A percentile compares a stretch with the other conserved stretches of the same genome.
Evolutionary conservation across 2,888 invertebrate genomes (phyloP).

Genomic region (Leptogaster cylindrica): DNA sequence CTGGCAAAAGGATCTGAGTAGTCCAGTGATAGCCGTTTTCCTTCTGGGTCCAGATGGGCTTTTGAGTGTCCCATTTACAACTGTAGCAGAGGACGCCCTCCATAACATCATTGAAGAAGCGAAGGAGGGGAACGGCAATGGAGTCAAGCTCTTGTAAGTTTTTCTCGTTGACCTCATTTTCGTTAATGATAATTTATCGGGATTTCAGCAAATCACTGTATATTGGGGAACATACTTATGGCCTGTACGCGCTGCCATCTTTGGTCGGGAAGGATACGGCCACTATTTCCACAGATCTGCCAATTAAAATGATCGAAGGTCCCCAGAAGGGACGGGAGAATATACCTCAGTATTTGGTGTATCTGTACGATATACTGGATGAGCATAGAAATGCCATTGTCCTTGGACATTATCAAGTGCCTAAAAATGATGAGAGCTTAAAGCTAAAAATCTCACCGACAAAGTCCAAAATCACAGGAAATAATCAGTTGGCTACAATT

Average conservation of each 20-base stretch:
- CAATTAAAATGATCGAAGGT: constrained; percentile 77
- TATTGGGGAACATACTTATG: constrained; percentile 84
- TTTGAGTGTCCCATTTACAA: constrained; percentile 85
- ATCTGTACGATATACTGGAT: constrained; percentile 62
- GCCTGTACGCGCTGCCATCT: constrained; percentile 90
- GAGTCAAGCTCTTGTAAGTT: constrained; percentile 69
- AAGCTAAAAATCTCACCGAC: constrained; percentile 57
- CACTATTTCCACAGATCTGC: constrained; percentile 76
- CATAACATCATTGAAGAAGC: constrained; percentile 71
- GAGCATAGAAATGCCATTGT: constrained; percentile 57
- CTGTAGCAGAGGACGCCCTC: constrained; percentile 85
- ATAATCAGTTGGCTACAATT: constrained; percentile 57
- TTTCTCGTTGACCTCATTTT: not conserved
- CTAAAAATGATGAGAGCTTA: constrained; percentile 65
- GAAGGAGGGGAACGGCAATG: constrained; percentile 67
- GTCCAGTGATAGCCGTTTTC: constrained; percentile 91
- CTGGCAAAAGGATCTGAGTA: constrained; percentile 87
- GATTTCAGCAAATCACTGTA: constrained; percentile 91
- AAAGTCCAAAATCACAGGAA: constrained; percentile 15
- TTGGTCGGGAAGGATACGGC: constrained; percentile 89
- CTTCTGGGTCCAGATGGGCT: constrained; percentile 77
- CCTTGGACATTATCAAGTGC: constrained; percentile 75
- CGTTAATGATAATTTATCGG: no score
- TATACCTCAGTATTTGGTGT: constrained; percentile 59
- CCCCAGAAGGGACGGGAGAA: constrained; percentile 49